Conservation (phyloP, 2,797 vertebrate genomes). For the Clarias laeviceps region DNA sequence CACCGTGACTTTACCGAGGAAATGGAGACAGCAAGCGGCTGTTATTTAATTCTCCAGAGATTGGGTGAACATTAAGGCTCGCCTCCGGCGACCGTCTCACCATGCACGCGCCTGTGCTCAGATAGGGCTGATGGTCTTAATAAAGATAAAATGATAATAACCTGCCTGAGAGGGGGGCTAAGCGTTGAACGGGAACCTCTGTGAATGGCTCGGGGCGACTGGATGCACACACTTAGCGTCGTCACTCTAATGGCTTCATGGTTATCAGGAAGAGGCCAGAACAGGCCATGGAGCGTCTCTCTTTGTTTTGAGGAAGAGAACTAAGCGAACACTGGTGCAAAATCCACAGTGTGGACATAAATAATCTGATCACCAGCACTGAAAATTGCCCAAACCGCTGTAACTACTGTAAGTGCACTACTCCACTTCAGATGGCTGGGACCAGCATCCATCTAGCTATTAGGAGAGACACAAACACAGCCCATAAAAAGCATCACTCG, state of each 20-base stretch:
- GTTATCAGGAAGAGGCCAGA: slow-evolving; percentile 12
- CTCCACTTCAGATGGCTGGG: slow-evolving; percentile 4
- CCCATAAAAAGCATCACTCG: slow-evolving; percentile 33
- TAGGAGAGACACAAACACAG: slow-evolving; percentile 40
- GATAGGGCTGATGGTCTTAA: slow-evolving; percentile 77
- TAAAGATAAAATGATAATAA: slow-evolving; percentile 73
- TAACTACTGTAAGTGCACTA: slow-evolving; percentile 20
- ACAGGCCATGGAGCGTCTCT: neutral
- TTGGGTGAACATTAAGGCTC: slow-evolving; percentile 70
- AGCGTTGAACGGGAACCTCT: slow-evolving; percentile 73
- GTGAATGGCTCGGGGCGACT: slow-evolving; percentile 69
- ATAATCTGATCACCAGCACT: slow-evolving; percentile 9
- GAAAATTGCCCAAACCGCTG: slow-evolving; percentile 24
- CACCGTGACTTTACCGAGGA: slow-evolving; percentile 71
- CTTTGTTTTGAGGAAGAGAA: slow-evolving; percentile 1
- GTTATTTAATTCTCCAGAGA: slow-evolving; percentile 79
- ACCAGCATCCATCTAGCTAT: slow-evolving; percentile 36
- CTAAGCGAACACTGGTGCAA: neutral
- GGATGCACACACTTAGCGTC: slow-evolving; percentile 36
- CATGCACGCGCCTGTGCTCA: slow-evolving; percentile 43
- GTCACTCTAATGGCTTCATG: slow-evolving; percentile 21
- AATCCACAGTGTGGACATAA: slow-evolving; percentile 16
- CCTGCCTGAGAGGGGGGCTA: slow-evolving; percentile 70
- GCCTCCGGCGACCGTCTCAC: slow-evolving; percentile 57
- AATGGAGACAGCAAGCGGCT: slow-evolving; percentile 65